phyloP scores from a whole-genome alignment of 2,113 vertebrate genomes.

The Silurus meridionalis region DNA sequence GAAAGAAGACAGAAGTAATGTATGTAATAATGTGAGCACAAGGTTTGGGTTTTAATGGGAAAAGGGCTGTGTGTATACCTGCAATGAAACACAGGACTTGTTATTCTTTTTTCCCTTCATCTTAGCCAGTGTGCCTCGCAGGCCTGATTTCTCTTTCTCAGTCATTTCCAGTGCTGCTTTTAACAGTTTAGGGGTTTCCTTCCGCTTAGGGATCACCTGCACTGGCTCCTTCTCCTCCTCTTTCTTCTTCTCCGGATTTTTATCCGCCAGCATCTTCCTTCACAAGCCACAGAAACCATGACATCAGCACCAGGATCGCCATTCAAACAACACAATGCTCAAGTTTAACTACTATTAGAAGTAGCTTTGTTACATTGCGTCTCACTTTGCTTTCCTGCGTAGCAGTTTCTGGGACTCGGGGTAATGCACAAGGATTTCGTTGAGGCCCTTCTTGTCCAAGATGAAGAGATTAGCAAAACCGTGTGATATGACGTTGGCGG shows the following conservation, averaged over 20 bases:
- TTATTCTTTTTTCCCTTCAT: slow-evolving; percentile 78
- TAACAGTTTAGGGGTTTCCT: slow-evolving; percentile 86
- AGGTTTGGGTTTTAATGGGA: background rate
- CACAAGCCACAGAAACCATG: slow-evolving; percentile 21
- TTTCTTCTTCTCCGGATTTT: slow-evolving; percentile 75
- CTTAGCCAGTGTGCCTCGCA: slow-evolving; percentile 74
- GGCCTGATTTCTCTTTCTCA: slow-evolving; percentile 74
- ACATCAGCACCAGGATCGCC: background rate
- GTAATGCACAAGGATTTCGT: slow-evolving; percentile 93
- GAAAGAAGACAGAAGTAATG: background rate
- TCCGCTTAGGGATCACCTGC: slow-evolving; percentile 71
- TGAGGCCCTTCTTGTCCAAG: slow-evolving; percentile 93
- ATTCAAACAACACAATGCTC: background rate
- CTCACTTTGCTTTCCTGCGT: slow-evolving; percentile 89
- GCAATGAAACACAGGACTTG: slow-evolving; percentile 74
- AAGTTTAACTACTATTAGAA: background rate
- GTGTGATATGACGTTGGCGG: slow-evolving; percentile 89
- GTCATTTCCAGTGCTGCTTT: slow-evolving; percentile 79
- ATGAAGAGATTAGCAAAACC: slow-evolving; percentile 98
- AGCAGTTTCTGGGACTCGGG: slow-evolving; percentile 95
- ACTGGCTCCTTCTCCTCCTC: slow-evolving; percentile 58
- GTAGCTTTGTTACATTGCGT: background rate
- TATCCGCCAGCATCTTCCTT: slow-evolving; percentile 90
- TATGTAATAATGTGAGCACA: background rate
- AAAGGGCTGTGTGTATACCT: slow-evolving; percentile 58